Evolutionary conservation across 2,888 invertebrate species (phyloP), one percentile per base, ranked within the genome.

Genomic region (Gymnosoma rotundatum): DNA sequence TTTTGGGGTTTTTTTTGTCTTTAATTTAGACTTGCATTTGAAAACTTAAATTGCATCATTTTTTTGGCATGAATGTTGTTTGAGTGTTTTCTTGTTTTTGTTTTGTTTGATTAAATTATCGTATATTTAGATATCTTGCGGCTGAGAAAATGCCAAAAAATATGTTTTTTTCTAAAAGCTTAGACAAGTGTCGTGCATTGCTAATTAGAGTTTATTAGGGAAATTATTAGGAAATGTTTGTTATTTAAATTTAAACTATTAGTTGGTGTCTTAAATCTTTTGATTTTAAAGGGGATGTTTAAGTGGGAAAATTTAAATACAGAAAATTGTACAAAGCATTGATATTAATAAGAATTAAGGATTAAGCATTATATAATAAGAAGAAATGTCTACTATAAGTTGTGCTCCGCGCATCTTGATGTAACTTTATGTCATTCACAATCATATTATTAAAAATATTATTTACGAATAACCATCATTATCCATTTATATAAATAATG

Each of bases 221-320:
- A 58, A 70, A 63, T 70, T 72, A 25, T 32, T 7, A 52, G 18
- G 48, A 80, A 72, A 72, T 63, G 1, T 61, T 45, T 64, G n/a
- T 48, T 16, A 48, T 69, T 8, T n/a, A 38, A 21, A 38, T 70
- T 58, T 72, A n/a, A 38, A 63, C 58, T 20, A 32, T 89, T 87
- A 89, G 90, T 90, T 89, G 87, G 90, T 89, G 88, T 84, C 89
- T 90, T 87, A 86, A 89, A 88, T 90, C 88, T 87, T 90, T 90
- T 83, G 88, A 25, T 25, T 25, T n/a, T 25, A 25, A 25, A 25
- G 4, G 4, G 4, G 25, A 25, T 88, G 87, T 90, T 61, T 54
- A n/a, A 42, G 42, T 42, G 42, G 12, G 9, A 42, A 42, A 14
- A 12, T 42, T 14, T 14, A 7, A 32, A 32, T 7, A 5, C 32